These are phyloP conservation scores for Thamnophis elegans DNA, from an alignment of 2,797 vertebrate species.

Conservation along the genomic window DNA sequence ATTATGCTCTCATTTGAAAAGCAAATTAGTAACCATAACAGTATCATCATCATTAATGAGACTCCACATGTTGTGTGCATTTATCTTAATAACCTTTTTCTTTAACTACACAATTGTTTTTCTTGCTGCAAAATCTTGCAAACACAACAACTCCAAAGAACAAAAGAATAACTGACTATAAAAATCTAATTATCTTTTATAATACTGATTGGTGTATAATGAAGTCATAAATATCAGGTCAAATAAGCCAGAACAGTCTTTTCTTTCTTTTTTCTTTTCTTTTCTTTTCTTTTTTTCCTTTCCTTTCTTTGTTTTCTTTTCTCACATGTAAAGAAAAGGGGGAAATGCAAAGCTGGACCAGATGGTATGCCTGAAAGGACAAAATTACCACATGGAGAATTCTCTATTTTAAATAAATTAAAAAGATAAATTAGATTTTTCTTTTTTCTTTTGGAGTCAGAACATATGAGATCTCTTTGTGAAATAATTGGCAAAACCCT, in stretches of 20 bases:
- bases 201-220: slow-evolving; percentile 19
- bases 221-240: slow-evolving; percentile 11
- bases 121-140: neutral
- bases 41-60: neutral
- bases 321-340: neutral
- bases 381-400: slow-evolving; percentile 32
- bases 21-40: neutral
- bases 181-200: slow-evolving; percentile 25
- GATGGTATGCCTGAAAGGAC: slow-evolving; percentile 18
- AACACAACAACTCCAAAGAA: neutral
- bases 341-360: slow-evolving; percentile 4
- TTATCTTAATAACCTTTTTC: neutral
- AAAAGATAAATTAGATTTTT: slow-evolving; percentile 28
- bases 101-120: neutral
- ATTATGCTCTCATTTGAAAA: neutral
- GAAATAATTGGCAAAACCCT: slow-evolving; percentile 63
- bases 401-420: slow-evolving; percentile 10
- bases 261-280: neutral
- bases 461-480: neutral
- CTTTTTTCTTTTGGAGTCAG: neutral
- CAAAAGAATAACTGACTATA: neutral
- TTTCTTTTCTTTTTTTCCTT: neutral
- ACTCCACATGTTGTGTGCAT: neutral
- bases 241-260: slow-evolving; percentile 6
- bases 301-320: neutral